Base-by-base conservation (phyloP, 2,888 invertebrate genomes). In the Antheraea yamamai region DNA sequence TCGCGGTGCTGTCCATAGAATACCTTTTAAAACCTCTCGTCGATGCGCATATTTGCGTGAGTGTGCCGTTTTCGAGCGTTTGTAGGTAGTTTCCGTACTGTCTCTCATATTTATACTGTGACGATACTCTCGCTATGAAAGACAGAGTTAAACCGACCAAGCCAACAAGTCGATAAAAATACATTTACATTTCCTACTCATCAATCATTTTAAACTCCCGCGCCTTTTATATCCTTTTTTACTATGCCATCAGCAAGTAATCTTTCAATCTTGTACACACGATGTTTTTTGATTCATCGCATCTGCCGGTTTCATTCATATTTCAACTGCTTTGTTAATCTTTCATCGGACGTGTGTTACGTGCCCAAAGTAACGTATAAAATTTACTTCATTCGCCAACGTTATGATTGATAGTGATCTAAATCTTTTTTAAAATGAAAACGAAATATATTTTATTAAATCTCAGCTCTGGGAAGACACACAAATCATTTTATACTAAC, bases 211-310 rank as follows among this genome's bases (percentile, higher is more conserved):
- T 70, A 70, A 35, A 70, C n/a, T 39, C 39, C 12, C 7, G 70
- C 6, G 20, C 39, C 70, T 7, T 2, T 39, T 39, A 8, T 39
- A 70, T n/a, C 23, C 39, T n/a, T 70, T 70, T 70, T 70, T 70
- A 70, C 39, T 70, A n/a, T 70, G 70, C 70, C 70, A 70, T 70
- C 70, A 70, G 39, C 70, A 70, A 70, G 70, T 70, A 39, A 70
- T 70, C 70, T 70, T 70, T 70, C 70, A 70, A 70, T 70, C 70
- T 20, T 39, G 39, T 39, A 35, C 70, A 39, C 70, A 39, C 12
- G 8, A 39, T 39, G 39, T 8, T 70, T 70, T 39, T 70, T 70
- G 70, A 39, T 70, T 10, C 64, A 66, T 26, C 18, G 16, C 64
- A 66, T 30, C 26, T 26, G 30, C 64, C 26, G 64, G 26, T 30